Conservation (phyloP, 2,797 vertebrate genomes). For the Scleropages formosus region DNA sequence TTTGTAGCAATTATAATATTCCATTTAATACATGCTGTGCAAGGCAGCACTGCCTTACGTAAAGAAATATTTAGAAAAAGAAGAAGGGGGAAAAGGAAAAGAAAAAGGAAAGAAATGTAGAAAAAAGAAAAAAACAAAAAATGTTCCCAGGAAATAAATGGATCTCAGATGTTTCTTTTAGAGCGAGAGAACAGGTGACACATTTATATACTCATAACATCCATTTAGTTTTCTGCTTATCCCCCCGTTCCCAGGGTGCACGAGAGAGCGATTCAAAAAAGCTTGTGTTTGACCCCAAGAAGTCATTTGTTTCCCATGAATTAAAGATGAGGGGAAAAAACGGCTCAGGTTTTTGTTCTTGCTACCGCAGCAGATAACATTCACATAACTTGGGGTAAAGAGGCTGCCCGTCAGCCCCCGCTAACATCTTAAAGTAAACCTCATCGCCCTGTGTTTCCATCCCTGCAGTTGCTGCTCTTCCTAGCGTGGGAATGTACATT, state of each 20-base stretch:
- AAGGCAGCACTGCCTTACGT: neutral
- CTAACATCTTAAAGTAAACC: slow-evolving; percentile 56
- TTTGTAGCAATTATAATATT: neutral
- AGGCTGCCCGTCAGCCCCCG: slow-evolving; percentile 42
- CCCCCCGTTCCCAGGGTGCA: slow-evolving; percentile 45
- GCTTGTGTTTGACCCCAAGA: slow-evolving; percentile 45
- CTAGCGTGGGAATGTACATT: slow-evolving; percentile 76
- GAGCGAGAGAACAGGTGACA: neutral
- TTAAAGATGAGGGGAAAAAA: slow-evolving; percentile 47
- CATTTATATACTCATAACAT: slow-evolving; percentile 37
- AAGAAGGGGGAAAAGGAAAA: too few species aligned
- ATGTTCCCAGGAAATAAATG: neutral
- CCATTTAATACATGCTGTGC: neutral
- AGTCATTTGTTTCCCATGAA: slow-evolving; percentile 51
- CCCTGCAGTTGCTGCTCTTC: slow-evolving; percentile 57
- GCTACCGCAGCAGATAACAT: slow-evolving; percentile 40
- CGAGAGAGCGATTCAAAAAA: slow-evolving; percentile 56
- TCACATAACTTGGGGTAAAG: slow-evolving; percentile 39
- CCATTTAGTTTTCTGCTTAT: neutral
- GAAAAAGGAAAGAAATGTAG: too few species aligned
- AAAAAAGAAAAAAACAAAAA: too few species aligned
- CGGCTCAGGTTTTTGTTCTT: slow-evolving; percentile 32
- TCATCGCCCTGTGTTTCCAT: slow-evolving; percentile 53
- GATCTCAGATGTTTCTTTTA: slow-evolving; percentile 21
- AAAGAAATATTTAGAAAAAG: neutral